phyloP scores from a whole-genome alignment of 1,140 invertebrate species.

The Coptotermes formosanus region DNA sequence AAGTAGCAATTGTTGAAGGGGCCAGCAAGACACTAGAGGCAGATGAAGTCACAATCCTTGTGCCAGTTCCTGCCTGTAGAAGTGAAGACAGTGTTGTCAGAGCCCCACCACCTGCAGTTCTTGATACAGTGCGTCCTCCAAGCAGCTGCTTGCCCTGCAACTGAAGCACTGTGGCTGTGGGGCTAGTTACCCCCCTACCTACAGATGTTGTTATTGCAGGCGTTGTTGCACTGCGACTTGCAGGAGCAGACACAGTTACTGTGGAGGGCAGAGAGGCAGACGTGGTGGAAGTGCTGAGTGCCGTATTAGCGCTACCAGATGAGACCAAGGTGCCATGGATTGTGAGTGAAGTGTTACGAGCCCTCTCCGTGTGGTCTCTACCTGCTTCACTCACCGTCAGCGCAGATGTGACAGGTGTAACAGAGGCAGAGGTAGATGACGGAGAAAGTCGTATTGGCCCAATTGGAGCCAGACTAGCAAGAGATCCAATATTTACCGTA shows the following conservation, averaged over 20 bases:
- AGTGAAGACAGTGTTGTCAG: constrained; percentile 41
- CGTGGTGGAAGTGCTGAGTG: not conserved
- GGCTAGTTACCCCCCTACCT: constrained; percentile 37
- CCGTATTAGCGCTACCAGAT: not conserved
- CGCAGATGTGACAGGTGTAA: not conserved
- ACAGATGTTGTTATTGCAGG: not conserved
- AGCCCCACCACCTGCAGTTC: constrained; percentile 35
- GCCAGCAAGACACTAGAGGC: constrained; percentile 43
- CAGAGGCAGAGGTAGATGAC: not conserved
- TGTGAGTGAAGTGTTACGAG: not conserved
- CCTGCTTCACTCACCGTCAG: not conserved
- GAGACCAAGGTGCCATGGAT: constrained; percentile 20
- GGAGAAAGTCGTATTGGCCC: constrained; percentile 49
- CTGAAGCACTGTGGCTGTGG: constrained; percentile 37
- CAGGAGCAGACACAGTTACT: not conserved
- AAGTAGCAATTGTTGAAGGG: constrained; percentile 35
- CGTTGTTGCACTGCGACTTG: not conserved
- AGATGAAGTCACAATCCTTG: constrained; percentile 37
- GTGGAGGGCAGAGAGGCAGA: constrained; percentile 25
- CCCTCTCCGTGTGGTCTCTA: not conserved
- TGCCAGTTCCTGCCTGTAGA: constrained; percentile 42
- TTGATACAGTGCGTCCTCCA: constrained; percentile 36
- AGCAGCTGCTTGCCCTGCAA: constrained; percentile 22
- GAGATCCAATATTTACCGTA: constrained; percentile 51
- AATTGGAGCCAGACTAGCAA: constrained; percentile 49